Evolutionary conservation across 1,140 invertebrate species (phyloP).

Genomic region (Drosophila mauritiana): DNA sequence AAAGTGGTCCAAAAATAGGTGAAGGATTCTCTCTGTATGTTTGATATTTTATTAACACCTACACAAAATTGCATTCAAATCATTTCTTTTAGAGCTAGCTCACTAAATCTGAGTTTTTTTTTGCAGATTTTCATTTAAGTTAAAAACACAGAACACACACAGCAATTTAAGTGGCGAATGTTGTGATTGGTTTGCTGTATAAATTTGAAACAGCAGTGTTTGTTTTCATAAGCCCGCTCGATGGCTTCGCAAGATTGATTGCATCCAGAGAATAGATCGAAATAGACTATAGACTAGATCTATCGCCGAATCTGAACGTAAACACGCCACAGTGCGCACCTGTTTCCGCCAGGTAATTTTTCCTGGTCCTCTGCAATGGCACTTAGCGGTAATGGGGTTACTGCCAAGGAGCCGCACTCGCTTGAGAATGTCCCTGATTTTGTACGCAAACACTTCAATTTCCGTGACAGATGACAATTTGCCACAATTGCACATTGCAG

Average conservation of each 20-base stretch:
- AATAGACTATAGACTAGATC: not conserved
- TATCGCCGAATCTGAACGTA: not conserved
- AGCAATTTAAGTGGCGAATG: not conserved
- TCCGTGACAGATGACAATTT: conserved; percentile 55
- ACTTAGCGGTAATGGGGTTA: conserved; percentile 69
- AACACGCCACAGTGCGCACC: conserved; percentile 28
- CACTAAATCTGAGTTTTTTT: not conserved
- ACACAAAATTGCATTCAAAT: no score
- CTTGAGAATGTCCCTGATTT: conserved; percentile 44
- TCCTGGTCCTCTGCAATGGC: conserved; percentile 46
- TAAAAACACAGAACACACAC: not conserved
- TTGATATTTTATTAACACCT: no score
- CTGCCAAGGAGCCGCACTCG: conserved; percentile 45
- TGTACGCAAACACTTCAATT: conserved; percentile 57
- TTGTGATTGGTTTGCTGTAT: not conserved
- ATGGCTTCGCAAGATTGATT: conserved; percentile 9
- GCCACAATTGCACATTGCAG: conserved; percentile 42
- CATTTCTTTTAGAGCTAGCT: no score
- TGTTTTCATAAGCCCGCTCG: conserved; percentile 9
- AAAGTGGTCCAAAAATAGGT: not conserved
- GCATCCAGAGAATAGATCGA: not conserved
- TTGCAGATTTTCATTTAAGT: not conserved
- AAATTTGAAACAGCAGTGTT: not conserved
- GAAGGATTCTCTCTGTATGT: not conserved
- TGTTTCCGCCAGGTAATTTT: conserved; percentile 36